phyloP scores from a whole-genome alignment of 1,140 invertebrate species.

The Tigriopus japonicus region DNA sequence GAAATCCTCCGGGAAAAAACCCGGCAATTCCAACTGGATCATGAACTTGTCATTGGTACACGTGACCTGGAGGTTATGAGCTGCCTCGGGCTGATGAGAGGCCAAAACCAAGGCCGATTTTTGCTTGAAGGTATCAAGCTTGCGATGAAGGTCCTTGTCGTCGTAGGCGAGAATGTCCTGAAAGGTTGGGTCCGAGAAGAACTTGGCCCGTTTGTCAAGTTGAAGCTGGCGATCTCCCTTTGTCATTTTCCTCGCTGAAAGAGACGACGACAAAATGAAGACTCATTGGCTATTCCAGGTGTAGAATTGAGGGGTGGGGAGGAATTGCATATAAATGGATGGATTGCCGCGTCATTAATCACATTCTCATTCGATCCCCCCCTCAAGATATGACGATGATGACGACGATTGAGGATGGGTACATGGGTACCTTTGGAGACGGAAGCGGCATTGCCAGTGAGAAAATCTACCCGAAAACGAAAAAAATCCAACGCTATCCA shows the following conservation, averaged over 20 bases:
- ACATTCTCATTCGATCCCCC: too few relatives aligned
- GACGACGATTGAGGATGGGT: too few relatives aligned
- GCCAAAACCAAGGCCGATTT: not conserved
- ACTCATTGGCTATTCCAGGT: too few relatives aligned
- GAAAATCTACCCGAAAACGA: too few relatives aligned
- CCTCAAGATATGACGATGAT: too few relatives aligned
- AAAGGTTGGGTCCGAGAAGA: slow-evolving; percentile 12
- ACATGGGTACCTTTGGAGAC: too few relatives aligned
- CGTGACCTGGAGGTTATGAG: slow-evolving; percentile 12
- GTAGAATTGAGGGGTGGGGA: too few relatives aligned
- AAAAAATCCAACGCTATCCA: too few relatives aligned
- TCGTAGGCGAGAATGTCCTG: not conserved
- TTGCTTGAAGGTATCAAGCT: not conserved
- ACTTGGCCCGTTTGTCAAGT: slow-evolving; percentile 2
- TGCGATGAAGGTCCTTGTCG: not conserved
- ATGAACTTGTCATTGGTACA: slow-evolving; percentile 12
- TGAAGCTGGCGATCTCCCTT: not conserved
- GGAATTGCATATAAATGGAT: too few relatives aligned
- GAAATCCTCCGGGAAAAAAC: slow-evolving; percentile 12
- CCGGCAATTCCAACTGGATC: slow-evolving; percentile 13
- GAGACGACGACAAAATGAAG: too few relatives aligned
- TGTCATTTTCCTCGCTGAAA: not conserved
- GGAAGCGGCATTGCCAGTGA: too few relatives aligned
- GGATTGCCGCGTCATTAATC: too few relatives aligned
- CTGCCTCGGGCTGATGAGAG: not conserved